Evolutionary conservation across 2,113 vertebrate genomes (phyloP).

Genomic region (Caracal caracal): DNA sequence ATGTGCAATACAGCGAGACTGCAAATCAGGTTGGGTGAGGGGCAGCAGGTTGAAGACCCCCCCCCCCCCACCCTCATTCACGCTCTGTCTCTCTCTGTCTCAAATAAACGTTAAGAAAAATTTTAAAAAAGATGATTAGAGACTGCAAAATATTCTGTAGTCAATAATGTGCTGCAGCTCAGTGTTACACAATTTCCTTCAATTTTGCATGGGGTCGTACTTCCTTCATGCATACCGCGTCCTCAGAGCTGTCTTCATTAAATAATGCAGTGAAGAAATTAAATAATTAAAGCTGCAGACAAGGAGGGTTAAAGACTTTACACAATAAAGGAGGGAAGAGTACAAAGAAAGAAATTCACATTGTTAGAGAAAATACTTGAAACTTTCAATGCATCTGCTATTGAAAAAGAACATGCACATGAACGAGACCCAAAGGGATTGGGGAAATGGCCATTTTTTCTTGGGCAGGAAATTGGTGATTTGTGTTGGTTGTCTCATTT

Average conservation of each 20-base stretch:
- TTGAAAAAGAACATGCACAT: not conserved
- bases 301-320: conserved; percentile 35
- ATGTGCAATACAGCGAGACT: no score
- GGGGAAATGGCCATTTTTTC: not conserved
- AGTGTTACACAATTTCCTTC: not conserved
- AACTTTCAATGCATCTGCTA: not conserved
- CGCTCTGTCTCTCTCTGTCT: no score
- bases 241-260: conserved; percentile 60
- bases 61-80: no score
- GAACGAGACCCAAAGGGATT: not conserved
- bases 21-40: no score
- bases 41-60: no score
- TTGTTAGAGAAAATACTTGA: conserved; percentile 12
- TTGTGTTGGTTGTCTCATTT: conserved; percentile 29
- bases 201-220: conserved; percentile 27
- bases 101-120: no score
- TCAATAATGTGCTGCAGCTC: not conserved
- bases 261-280: conserved; percentile 72
- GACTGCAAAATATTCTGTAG: not conserved
- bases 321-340: not conserved
- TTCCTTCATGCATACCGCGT: conserved; percentile 32
- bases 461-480: conserved; percentile 16
- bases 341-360: conserved; percentile 21
- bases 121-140: not conserved
- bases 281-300: conserved; percentile 66